A percentile compares a stretch with the other conserved stretches of the same genome.
These are phyloP conservation scores for Geococcyx californianus DNA, from an alignment of 2,113 vertebrate genomes.

Conservation along the genomic window DNA sequence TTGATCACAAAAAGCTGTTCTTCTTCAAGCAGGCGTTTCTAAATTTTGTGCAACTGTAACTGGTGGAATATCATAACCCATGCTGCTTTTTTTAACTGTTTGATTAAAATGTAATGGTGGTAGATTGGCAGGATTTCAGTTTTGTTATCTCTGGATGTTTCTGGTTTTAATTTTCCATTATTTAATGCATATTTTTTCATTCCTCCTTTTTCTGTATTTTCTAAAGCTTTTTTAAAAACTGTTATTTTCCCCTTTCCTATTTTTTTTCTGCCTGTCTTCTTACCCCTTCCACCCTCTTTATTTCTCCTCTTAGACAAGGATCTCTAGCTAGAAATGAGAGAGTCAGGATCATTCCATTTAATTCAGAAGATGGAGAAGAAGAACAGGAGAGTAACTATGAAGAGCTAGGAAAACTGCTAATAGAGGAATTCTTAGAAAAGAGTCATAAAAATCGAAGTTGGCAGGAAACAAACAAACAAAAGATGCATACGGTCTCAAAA, in stretches of 20 bases:
- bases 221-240: constrained; percentile 1
- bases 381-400: constrained; percentile 83
- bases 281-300: constrained; percentile 38
- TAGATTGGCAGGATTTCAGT: constrained; percentile 4
- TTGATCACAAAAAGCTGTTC: constrained; percentile 29
- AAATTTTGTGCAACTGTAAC: constrained; percentile 3
- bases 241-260: constrained; percentile 49
- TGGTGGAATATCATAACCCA: background rate
- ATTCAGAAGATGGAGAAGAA: constrained; percentile 83
- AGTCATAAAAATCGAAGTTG: constrained; percentile 82
- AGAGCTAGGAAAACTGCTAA: constrained; percentile 72
- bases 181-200: constrained; percentile 4
- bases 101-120: constrained; percentile 7
- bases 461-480: constrained; percentile 74
- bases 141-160: background rate
- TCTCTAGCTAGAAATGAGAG: constrained; percentile 82
- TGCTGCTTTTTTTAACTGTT: background rate
- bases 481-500: constrained; percentile 38
- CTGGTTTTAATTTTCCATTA: constrained; percentile 37
- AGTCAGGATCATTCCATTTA: constrained; percentile 88
- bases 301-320: constrained; percentile 71
- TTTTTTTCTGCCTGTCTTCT: constrained; percentile 47
- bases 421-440: constrained; percentile 82
- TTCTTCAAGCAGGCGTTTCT: constrained; percentile 5
- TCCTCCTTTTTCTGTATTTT: constrained; percentile 41